Conservation (phyloP, 2,888 invertebrate species). For the Caenorhabditis sp. region DNA sequence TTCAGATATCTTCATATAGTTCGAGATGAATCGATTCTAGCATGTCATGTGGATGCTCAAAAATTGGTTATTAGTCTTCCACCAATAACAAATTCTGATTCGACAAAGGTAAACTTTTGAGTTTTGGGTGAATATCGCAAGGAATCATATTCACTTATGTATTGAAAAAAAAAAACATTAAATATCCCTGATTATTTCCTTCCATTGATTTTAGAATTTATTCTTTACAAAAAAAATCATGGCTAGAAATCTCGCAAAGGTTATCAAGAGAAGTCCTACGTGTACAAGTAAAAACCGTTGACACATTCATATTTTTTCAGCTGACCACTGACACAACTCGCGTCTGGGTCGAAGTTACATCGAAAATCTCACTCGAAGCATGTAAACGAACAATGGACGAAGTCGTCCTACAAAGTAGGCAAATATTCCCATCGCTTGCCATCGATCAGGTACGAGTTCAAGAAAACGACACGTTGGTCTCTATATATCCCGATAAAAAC, state of each 20-base stretch:
- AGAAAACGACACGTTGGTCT: slow-evolving; percentile 79
- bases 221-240: no score
- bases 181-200: no score
- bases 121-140: not conserved
- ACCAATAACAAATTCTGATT: slow-evolving; percentile 85
- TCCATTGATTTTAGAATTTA: no score
- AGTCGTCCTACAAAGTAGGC: slow-evolving; percentile 32
- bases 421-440: slow-evolving; percentile 66
- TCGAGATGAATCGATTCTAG: slow-evolving; percentile 80
- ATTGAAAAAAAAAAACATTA: no score
- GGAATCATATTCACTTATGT: no score
- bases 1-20: slow-evolving; percentile 80
- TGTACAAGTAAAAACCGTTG: no score
- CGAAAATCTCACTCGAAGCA: slow-evolving; percentile 42
- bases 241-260: no score
- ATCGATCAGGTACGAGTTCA: slow-evolving; percentile 76
- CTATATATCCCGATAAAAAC: slow-evolving; percentile 82
- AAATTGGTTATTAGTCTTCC: slow-evolving; percentile 83
- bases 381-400: slow-evolving; percentile 53
- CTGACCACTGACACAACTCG: slow-evolving; percentile 46
- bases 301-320: slow-evolving; percentile 31
- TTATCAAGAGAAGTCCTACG: no score
- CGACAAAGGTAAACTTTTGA: slow-evolving; percentile 78
- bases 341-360: slow-evolving; percentile 52
- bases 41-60: slow-evolving; percentile 79